Evolutionary conservation across 1,140 invertebrate species (phyloP).

Genomic region (Leptonema lineaticorne): DNA sequence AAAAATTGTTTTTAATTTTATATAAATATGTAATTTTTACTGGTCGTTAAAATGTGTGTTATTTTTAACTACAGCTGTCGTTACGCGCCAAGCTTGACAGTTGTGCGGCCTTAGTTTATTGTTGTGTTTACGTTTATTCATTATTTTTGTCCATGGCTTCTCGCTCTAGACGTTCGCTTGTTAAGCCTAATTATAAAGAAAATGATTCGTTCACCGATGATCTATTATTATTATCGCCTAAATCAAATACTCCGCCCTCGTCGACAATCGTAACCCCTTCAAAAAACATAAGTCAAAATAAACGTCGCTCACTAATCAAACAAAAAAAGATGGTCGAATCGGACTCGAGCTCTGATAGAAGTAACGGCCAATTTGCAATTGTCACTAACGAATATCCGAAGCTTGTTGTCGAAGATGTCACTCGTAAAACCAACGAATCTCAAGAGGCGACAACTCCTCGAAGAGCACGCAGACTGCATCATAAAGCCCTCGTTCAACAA

Average conservation of each 20-base stretch:
- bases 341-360: neutral
- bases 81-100: conserved; percentile 5
- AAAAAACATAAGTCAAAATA: no score
- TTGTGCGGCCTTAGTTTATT: neutral
- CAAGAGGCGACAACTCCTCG: conserved; percentile 12
- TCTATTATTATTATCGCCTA: neutral
- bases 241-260: neutral
- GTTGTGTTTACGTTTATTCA: neutral
- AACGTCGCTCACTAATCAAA: neutral
- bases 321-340: no score
- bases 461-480: conserved; percentile 25
- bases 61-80: neutral
- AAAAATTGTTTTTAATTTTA: no score
- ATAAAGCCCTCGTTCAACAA: conserved; percentile 23
- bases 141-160: neutral
- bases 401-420: conserved; percentile 13
- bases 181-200: conserved; percentile 33
- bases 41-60: neutral
- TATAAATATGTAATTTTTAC: neutral
- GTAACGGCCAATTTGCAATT: neutral
- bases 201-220: conserved; percentile 35
- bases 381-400: conserved; percentile 12
- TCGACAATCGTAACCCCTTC: no score
- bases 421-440: neutral
- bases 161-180: conserved; percentile 2